Base-by-base conservation (phyloP, 2,113 vertebrate genomes). In the Prietella phreatophila region DNA sequence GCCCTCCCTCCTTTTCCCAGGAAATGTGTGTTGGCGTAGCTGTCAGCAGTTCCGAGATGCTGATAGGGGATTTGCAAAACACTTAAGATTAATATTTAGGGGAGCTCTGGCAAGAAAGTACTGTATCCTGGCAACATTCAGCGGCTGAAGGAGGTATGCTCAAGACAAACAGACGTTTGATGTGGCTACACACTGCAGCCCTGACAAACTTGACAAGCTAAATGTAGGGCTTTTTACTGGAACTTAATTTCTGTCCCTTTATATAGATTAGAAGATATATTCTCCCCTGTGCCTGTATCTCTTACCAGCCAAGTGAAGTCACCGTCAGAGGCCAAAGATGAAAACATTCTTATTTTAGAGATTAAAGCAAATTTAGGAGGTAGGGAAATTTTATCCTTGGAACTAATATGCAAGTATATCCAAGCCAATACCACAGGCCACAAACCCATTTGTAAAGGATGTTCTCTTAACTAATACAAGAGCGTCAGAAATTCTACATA, bases 41-140 rank as follows among this genome's bases (percentile, higher is more conserved):
- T 93, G 93, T 93, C 94, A 92, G 91, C 91, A 65, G 84, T 90
- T 88, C 79, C 85, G 86, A 92, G 87, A 92, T 92, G 93, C 88
- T 91, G 90, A 93, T 88, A 71, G 90, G 86, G 88, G 91, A 91
- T 93, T 93, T 92, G 87, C 85, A 90, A 89, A 90, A 88, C 76
- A 84, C 89, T 92, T 89, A 89, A 89, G 86, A 81, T 90, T 83
- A 83, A 83, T 92, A 91, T 91, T 93, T 91, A 90, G 89, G 81
- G 67, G 85, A 69, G 75, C 87, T 90, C 90, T 73, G 85, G 71
- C 86, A 86, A 87, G 13, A 83, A 4, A 89, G 84, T 86, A 56
- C 75, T 84, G 87, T 85, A 69, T 92, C 91, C 89, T 83, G 88
- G 85, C 90, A 92, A 92, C 89, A 27, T 85, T 83, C 73, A 89